Conservation (phyloP, 2,113 vertebrate species). For the Semicossyphus pulcher region DNA sequence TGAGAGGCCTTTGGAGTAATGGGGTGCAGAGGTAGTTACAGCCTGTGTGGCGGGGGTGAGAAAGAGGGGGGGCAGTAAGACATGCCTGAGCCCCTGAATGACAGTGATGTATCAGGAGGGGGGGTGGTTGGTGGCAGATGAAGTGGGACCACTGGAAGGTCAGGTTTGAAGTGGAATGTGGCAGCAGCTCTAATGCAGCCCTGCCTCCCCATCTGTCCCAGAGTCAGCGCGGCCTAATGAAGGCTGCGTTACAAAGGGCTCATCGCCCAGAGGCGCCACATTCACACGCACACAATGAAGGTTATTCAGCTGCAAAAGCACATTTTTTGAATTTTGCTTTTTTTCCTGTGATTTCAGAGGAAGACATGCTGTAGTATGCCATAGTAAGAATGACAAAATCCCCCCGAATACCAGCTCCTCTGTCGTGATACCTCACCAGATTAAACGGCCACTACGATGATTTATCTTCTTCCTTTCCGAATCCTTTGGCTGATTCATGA, state of each 20-base stretch:
- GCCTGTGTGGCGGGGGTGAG: conserved; percentile 61
- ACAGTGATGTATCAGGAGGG: conserved; percentile 75
- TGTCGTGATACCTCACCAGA: too few species aligned
- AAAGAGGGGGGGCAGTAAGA: conserved; percentile 38
- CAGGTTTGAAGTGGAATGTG: conserved; percentile 75
- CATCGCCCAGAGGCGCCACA: conserved; percentile 53
- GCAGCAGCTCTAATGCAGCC: conserved; percentile 69
- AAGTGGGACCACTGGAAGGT: conserved; percentile 74
- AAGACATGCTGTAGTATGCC: too few species aligned
- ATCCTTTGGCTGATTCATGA: too few species aligned
- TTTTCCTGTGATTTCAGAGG: too few species aligned
- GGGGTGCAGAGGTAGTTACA: conserved; percentile 61
- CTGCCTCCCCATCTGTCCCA: conserved; percentile 70
- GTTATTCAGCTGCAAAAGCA: too few species aligned
- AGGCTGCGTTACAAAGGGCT: conserved; percentile 61
- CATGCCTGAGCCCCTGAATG: conserved; percentile 50
- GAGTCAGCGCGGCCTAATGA: conserved; percentile 62
- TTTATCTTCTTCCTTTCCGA: too few species aligned
- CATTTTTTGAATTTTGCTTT: too few species aligned
- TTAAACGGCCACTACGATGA: too few species aligned
- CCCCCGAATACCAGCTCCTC: too few species aligned
- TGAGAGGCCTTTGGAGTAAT: conserved; percentile 73
- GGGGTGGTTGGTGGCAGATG: conserved; percentile 65
- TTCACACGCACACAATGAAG: conserved; percentile 2
- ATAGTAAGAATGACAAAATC: too few species aligned